Conservation (phyloP, 1,140 invertebrate species). For the Callitettix versicolor region DNA sequence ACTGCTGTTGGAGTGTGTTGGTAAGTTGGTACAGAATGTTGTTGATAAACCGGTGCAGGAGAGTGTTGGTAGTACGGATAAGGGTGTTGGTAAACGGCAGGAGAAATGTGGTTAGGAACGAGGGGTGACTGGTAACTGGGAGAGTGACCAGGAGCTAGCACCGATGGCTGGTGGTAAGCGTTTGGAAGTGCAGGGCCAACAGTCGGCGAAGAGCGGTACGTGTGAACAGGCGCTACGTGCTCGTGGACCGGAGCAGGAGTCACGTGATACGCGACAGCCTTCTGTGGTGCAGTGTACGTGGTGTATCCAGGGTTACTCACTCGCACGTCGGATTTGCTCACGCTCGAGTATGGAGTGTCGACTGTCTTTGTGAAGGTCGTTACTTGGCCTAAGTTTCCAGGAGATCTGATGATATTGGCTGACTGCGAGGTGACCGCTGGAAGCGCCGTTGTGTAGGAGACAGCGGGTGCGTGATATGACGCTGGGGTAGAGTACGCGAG, state of each 20-base stretch:
- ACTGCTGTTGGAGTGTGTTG: too few relatives aligned
- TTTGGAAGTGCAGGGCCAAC: too few relatives aligned
- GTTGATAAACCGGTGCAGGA: too few relatives aligned
- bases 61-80: too few relatives aligned
- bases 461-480: slow-evolving; percentile 22
- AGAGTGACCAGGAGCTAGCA: slow-evolving; percentile 15
- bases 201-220: too few relatives aligned
- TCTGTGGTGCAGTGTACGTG: slow-evolving; percentile 20
- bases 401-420: slow-evolving; percentile 29
- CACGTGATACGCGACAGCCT: slow-evolving; percentile 6
- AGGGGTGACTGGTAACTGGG: slow-evolving; percentile 19
- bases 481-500: slow-evolving; percentile 23
- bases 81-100: background rate
- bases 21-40: too few relatives aligned
- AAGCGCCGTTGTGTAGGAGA: slow-evolving; percentile 22
- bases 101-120: slow-evolving; percentile 16
- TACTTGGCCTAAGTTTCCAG: slow-evolving; percentile 31
- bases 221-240: too few relatives aligned
- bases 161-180: too few relatives aligned
- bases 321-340: slow-evolving; percentile 32
- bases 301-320: slow-evolving; percentile 31
- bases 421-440: slow-evolving; percentile 27
- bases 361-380: slow-evolving; percentile 31
- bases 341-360: slow-evolving; percentile 31
- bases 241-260: too few relatives aligned